Conservation (phyloP, 2,113 vertebrate species). For the Hydropotes inermis region DNA sequence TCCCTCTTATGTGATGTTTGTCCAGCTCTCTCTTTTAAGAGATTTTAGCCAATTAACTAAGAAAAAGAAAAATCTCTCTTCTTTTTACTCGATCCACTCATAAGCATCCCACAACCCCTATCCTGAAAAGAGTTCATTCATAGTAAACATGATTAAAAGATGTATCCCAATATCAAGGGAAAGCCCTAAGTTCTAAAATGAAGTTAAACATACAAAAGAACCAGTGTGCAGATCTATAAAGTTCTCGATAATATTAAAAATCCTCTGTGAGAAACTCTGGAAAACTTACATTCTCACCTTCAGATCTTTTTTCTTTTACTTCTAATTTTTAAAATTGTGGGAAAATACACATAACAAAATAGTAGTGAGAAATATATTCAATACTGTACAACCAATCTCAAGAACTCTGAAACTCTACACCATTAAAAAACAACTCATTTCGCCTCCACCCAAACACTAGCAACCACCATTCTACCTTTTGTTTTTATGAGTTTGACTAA, state of each 20-base stretch:
- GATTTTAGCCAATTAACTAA: background rate
- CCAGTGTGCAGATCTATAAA: background rate
- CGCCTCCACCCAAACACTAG: background rate
- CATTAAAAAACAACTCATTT: background rate
- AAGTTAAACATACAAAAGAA: constrained; percentile 33
- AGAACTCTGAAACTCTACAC: background rate
- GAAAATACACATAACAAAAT: background rate
- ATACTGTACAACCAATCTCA: background rate
- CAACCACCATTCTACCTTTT: background rate
- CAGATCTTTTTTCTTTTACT: background rate
- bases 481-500: background rate
- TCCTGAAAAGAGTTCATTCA: background rate
- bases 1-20: background rate
- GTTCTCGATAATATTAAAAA: constrained; percentile 15
- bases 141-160: background rate
- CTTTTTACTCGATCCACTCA: background rate
- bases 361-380: background rate
- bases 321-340: background rate
- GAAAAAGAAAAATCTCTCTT: background rate
- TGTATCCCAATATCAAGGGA: background rate
- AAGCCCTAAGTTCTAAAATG: background rate
- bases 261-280: background rate
- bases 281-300: background rate
- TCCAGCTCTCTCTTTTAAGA: background rate
- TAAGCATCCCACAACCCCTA: background rate